Evolutionary conservation across 2,113 vertebrate species (phyloP), one percentile per base, ranked within the genome.

Genomic region (Elephas maximus): DNA sequence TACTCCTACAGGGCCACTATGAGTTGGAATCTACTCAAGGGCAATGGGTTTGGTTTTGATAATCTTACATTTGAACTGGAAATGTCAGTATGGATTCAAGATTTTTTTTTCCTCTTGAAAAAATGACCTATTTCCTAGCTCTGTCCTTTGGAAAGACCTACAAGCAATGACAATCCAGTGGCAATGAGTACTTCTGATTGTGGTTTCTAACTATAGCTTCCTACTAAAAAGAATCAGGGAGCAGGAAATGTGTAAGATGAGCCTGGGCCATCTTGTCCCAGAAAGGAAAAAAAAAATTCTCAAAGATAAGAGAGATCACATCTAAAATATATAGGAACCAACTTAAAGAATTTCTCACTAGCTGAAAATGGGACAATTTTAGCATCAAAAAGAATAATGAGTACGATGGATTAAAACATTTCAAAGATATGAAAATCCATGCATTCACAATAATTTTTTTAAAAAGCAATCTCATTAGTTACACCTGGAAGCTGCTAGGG

Each of bases 41-140:
- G 53, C 15, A 57, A 57, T 3, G 3, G 15, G 15, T 48, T 57
- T 57, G 53, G 53, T 57, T 57, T 57, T 57, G 53, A 17, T 57
- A 12, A 57, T 57, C 15, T 57, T 57, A 57, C 4, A 63, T 63
- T 92, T 76, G 30, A 92, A 76, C 57, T 63, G 41, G 51, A 76
- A 84, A 28, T 84, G 48, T 37, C 24, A 18, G 18, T 28, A 84
- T 45, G 15, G 41, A 73, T 83, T 83, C 53, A 83, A 83, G 67
- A 57, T 57, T 48, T 81, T 83, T 83, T 77, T 92, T 48, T 74
- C 79, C 10, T 83, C 23, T 83, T 92, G 67, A 63, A 84, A 92
- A 69, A 84, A 84, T 63, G 74, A 45, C 10, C 41, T 45, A 83
- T 57, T 92, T 74, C 23, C 69, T 48, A 92, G 6, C 53, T 76